Evolutionary conservation across 2,113 vertebrate species (phyloP), one percentile per base, ranked within the genome.

Genomic region (Nothoprocta pentlandii): DNA sequence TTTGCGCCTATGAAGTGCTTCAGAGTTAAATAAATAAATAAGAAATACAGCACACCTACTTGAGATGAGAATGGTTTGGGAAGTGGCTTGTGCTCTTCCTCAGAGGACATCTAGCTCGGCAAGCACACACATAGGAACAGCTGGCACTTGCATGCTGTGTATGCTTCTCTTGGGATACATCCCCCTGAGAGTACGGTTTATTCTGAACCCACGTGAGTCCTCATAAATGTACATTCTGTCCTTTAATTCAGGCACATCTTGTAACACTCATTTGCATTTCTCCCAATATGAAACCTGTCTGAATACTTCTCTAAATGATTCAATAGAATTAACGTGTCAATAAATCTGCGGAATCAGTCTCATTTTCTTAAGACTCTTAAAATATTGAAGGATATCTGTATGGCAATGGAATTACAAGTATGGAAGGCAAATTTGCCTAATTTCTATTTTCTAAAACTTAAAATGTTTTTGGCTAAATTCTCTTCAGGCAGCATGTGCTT

Each of bases 171-270:
- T 5, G n/a, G 42, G 32, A 34, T 16, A 16, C 15, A 28, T 12
- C 1, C 34, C 11, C 13, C 6, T 41, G 32, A 42, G 10, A 59
- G 4, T 1, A 0, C 3, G 32, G 34, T 49, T 53, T 15, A 23
- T 34, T 39, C 25, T 74, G 56, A 92, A 21, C 6, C 12, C 6
- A 21, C 61, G 2, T 68, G 44, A 36, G 5, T 32, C 21, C 25
- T 25, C 32, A 25, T 21, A 63, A 70, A 23, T 54, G 36, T 9
- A 39, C 25, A 36, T 32, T 44, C 8, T 76, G 20, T 69, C 34
- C 21, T 83, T 77, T 58, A 77, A 74, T 68, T 86, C 4, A 53
- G 15, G 12, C 3, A 46, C 5, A 26, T 32, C 17, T 59, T 36
- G 1, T 32, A 42, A 76, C 30, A 5, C 23, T 80, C 17, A 16